Conservation (phyloP, 2,113 vertebrate species). For the Odobenus rosmarus region DNA sequence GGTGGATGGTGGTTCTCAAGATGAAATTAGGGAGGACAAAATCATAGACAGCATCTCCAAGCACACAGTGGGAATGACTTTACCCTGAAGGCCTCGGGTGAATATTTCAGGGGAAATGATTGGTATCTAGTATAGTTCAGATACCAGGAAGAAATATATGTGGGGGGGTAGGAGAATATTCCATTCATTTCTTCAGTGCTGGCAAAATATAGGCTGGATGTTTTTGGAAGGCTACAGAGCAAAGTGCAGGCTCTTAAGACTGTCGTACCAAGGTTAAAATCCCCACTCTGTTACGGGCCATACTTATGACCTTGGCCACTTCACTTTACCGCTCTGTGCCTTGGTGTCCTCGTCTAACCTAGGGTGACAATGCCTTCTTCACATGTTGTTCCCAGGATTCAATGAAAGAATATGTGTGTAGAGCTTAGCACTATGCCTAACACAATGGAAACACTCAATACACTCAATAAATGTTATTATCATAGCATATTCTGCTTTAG, state of each 20-base stretch:
- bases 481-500: too few species aligned
- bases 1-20: neutral
- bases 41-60: neutral
- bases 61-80: neutral
- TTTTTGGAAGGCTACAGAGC: neutral
- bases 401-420: neutral
- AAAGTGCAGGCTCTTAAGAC: neutral
- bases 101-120: neutral
- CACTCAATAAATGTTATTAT: neutral
- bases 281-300: neutral
- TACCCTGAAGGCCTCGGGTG: neutral
- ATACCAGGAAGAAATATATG: neutral
- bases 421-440: neutral
- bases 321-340: neutral
- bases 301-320: neutral
- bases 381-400: neutral
- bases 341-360: neutral
- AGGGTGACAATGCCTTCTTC: neutral
- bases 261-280: neutral
- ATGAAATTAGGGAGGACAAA: neutral
- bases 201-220: neutral
- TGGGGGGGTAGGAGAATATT: neutral
- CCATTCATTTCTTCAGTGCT: neutral
- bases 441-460: neutral
- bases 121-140: neutral